Evolutionary conservation across 2,888 invertebrate species (phyloP), one percentile per base, ranked within the genome.

Genomic region (Trissolcus japonicus): DNA sequence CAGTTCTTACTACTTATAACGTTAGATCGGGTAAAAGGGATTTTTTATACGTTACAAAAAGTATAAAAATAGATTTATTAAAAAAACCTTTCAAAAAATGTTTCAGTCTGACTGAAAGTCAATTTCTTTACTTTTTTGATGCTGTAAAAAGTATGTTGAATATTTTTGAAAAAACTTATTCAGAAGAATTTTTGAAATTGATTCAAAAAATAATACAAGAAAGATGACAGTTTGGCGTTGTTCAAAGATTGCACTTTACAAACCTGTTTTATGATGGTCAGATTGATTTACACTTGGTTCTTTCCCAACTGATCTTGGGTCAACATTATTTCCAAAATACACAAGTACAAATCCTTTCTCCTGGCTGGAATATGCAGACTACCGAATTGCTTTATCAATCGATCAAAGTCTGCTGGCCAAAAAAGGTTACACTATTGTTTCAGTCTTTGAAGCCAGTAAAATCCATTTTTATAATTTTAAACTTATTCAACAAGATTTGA

Each of bases 321-420:
- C 85, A 85, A 86, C 84, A 85, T 86, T 81, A 86, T 86, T 82
- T 84, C 81, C 77, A 83, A 79, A 82, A 86, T 83, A 86, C 84
- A 86, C 82, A 84, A 82, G 80, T 80, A 80, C 73, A 80, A 83
- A 85, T 85, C 82, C 83, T 46, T 71, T 66, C 66, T 78, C 79
- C 76, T 76, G 73, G 72, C 73, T 76, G 73, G 73, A 79, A 81
- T 81, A 78, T 66, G 80, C 81, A 82, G 84, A 83, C 82, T 82
- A 17, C 59, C 43, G 59, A 53, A 43, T 41, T 48, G 50, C 21
- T 48, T 7, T 55, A 65, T 43, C 65, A 56, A 14, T 55, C 19
- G 35, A 55, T 50, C 19, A 35, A 65, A 56, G 55, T 48, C 11
- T 62, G 41, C 21, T 14, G 3, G 13, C 9, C 21, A 6, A 16